A percentile compares a stretch with the other conserved stretches of the same genome.
phyloP scores from a whole-genome alignment of 2,797 vertebrate species.

The Hoplostethus atlanticus region DNA sequence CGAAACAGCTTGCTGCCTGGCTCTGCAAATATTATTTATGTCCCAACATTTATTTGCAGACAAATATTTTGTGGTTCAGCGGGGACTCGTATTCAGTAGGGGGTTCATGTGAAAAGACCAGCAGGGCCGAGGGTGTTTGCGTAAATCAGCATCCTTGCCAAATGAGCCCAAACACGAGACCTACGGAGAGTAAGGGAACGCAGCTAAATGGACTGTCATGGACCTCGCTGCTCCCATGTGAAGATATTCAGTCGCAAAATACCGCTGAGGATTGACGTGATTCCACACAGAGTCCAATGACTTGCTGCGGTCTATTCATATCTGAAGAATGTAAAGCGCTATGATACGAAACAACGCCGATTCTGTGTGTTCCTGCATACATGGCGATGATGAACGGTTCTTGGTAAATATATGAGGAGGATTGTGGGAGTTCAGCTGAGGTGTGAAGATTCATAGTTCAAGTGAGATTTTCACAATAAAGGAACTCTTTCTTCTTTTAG shows the following conservation, averaged over 20 bases:
- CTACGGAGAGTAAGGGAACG: slow-evolving; percentile 58
- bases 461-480: not conserved
- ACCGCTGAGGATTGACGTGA: slow-evolving; percentile 57
- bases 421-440: slow-evolving; percentile 8
- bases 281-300: slow-evolving; percentile 37
- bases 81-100: slow-evolving; percentile 73
- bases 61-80: slow-evolving; percentile 78
- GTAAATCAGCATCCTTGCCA: slow-evolving; percentile 81
- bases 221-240: slow-evolving; percentile 68
- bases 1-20: slow-evolving; percentile 73
- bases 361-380: slow-evolving; percentile 39
- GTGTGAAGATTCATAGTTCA: not conserved
- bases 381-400: slow-evolving; percentile 1
- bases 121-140: slow-evolving; percentile 73
- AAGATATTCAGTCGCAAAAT: slow-evolving; percentile 64
- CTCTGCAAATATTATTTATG: slow-evolving; percentile 78
- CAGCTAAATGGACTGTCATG: slow-evolving; percentile 61
- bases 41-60: slow-evolving; percentile 79
- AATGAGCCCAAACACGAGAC: slow-evolving; percentile 66
- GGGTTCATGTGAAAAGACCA: slow-evolving; percentile 82
- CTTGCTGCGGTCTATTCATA: slow-evolving; percentile 46
- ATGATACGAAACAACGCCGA: slow-evolving; percentile 12
- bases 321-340: slow-evolving; percentile 39
- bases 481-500: not conserved
- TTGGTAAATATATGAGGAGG: not conserved